phyloP scores from a whole-genome alignment of 2,113 vertebrate species.

The Regulus satrapa region DNA sequence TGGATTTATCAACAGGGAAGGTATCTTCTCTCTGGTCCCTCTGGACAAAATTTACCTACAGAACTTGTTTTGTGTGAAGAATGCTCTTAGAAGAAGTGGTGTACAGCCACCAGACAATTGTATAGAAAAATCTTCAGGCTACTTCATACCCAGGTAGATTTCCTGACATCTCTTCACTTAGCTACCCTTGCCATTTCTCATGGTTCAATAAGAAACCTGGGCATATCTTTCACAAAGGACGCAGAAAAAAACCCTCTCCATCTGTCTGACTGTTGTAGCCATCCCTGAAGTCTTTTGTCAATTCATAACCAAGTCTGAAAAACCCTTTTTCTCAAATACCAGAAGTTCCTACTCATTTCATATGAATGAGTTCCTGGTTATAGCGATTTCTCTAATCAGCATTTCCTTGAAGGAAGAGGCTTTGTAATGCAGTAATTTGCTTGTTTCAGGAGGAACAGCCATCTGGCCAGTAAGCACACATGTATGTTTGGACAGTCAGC shows the following conservation, averaged over 20 bases:
- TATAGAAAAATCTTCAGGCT: not conserved
- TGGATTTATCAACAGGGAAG: not conserved
- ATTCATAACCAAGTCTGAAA: not conserved
- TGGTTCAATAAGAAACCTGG: not conserved
- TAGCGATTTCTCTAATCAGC: rapidly evolving
- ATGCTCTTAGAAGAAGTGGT: not conserved
- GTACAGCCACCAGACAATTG: not conserved
- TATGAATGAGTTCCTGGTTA: not conserved
- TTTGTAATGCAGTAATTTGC: not conserved
- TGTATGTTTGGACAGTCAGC: not conserved
- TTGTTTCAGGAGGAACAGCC: not conserved
- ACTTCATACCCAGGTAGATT: not conserved
- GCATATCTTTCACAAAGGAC: not conserved
- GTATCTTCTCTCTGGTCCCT: not conserved
- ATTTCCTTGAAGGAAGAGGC: not conserved
- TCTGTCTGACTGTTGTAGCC: not conserved
- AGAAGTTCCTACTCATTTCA: not conserved
- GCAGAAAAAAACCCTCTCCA: not conserved
- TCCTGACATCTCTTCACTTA: not conserved
- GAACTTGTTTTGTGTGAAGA: not conserved
- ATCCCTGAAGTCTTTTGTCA: not conserved
- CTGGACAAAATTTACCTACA: not conserved
- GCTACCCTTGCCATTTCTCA: not conserved
- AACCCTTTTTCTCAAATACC: not conserved
- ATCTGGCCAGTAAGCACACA: not conserved